Conservation (phyloP, 1,140 invertebrate species). For the Calephelis virginiensis region DNA sequence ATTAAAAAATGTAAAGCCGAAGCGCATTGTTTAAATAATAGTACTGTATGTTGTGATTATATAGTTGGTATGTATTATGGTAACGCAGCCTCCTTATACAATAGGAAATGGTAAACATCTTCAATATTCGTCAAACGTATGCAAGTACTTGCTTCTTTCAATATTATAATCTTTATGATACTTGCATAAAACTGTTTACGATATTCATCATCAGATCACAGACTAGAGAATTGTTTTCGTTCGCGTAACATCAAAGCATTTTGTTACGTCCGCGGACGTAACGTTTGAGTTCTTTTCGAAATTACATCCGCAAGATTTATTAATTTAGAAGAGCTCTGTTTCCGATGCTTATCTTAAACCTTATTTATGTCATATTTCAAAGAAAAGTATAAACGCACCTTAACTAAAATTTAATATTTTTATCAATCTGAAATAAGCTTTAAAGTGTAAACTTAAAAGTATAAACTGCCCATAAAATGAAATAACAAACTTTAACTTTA, state of each 20-base stretch:
- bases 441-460: too few species aligned
- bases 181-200: constrained; percentile 3
- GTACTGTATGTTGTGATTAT: too few species aligned
- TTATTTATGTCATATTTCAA: background rate
- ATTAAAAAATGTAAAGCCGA: too few species aligned
- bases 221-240: constrained; percentile 11
- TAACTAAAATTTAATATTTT: background rate
- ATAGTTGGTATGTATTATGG: too few species aligned
- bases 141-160: too few species aligned
- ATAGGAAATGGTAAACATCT: too few species aligned
- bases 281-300: constrained; percentile 10
- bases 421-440: too few species aligned
- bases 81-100: too few species aligned
- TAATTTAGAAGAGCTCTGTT: constrained; percentile 2
- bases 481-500: too few species aligned
- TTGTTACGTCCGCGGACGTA: background rate
- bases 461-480: too few species aligned
- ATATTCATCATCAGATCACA: constrained; percentile 7
- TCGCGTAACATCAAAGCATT: constrained; percentile 7
- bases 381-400: background rate
- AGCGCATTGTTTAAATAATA: too few species aligned
- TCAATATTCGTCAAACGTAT: too few species aligned
- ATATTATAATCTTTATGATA: background rate
- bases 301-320: background rate
- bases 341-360: background rate